phyloP scores from a whole-genome alignment of 2,888 invertebrate species.

The Eumerus sabulonum region DNA sequence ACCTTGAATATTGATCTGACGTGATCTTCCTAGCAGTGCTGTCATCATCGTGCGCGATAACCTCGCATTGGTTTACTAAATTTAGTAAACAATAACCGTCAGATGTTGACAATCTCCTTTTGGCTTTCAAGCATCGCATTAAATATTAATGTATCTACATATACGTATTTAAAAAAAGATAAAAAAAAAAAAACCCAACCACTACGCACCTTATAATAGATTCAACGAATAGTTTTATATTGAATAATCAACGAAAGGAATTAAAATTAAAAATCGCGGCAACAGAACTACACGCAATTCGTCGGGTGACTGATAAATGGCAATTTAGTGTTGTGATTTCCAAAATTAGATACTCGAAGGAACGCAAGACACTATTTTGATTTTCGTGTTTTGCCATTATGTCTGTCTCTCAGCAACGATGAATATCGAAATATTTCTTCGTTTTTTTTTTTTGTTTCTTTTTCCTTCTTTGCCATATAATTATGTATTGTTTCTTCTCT shows the following conservation, averaged over 20 bases:
- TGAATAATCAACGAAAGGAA: no score
- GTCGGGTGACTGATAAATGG: constrained; percentile 29
- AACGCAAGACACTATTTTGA: background rate
- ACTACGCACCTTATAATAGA: no score
- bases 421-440: constrained; percentile 4
- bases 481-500: constrained; percentile 4
- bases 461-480: no score
- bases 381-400: no score
- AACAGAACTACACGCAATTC: no score
- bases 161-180: background rate
- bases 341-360: constrained; percentile 29
- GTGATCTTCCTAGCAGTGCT: constrained; percentile 31
- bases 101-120: constrained; percentile 37
- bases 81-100: constrained; percentile 29
- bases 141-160: constrained; percentile 11
- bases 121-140: constrained; percentile 1
- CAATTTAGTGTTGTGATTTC: constrained; percentile 39
- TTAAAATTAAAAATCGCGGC: no score
- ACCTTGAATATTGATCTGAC: constrained; percentile 40
- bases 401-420: constrained; percentile 19
- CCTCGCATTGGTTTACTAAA: constrained; percentile 46
- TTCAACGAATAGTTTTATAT: no score
- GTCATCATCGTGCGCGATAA: constrained; percentile 35
- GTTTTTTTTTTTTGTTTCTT: constrained; percentile 11
- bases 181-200: no score